Base-by-base conservation (phyloP, 2,113 vertebrate species). In the Calyptommatus sinebrachiatus region DNA sequence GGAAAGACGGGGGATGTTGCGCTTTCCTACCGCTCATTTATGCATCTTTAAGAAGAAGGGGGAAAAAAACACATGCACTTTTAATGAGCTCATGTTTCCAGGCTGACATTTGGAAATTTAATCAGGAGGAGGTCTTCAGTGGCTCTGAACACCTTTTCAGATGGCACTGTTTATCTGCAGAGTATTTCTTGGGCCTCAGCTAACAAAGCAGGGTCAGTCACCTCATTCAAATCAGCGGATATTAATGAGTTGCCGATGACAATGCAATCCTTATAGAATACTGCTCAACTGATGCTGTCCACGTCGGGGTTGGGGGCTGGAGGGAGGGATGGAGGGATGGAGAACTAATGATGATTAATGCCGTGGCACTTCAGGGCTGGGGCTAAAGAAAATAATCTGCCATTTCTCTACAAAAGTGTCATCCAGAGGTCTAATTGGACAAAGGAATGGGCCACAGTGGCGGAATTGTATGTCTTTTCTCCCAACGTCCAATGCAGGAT, bases 61-160 rank as follows among this genome's bases (percentile, higher is more conserved):
- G 14, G 16, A 57, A 57, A 16, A 57, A 57, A 57, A 18, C 14
- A 14, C 53, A 83, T 90, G 84, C 60, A 46, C 41, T 87, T 86
- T 89, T 92, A 92, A 92, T 85, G 86, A 92, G 89, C 87, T 88
- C 83, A 84, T 88, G 79, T 92, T 88, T 88, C 89, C 69, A 46
- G 89, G 86, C 80, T 89, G 89, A 91, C 85, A 91, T 90, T 91
- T 89, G 88, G 87, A 91, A 88, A 83, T 87, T 82, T 91, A 90
- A 92, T 87, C 86, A 85, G 79, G 87, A 90, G 88, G 89, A 87
- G 83, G 86, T 78, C 90, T 75, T 84, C 70, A 22, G 76, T 79
- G 88, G 84, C 88, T 82, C 69, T 77, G 62, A 87, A 83, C 83
- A 76, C 84, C 79, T 89, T 57, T 91, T 87, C 71, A 63, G 81